A percentile compares a stretch with the other conserved stretches of the same genome.
Evolutionary conservation across 2,797 vertebrate species (phyloP).

Genomic region (Strix occidentalis): DNA sequence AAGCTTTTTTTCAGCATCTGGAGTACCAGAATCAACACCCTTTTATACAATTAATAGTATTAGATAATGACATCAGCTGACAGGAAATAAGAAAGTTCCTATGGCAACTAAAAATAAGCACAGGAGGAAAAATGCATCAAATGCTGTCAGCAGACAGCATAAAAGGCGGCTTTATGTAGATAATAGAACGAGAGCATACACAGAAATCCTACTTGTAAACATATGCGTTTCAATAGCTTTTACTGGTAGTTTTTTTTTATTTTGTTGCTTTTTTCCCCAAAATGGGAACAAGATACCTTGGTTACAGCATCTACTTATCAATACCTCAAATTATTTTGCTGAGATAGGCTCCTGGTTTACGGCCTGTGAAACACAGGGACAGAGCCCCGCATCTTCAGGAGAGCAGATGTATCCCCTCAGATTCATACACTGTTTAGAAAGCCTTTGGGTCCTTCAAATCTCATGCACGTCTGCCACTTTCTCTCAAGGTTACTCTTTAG

Average conservation of each 20-base stretch:
- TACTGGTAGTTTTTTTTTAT: neutral
- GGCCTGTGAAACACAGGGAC: neutral
- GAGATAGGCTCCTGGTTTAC: neutral
- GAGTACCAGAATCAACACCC: constrained; percentile 24
- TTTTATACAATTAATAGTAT: constrained; percentile 55
- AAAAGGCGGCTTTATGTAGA: neutral
- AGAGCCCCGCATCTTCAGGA: neutral
- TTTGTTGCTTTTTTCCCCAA: rapidly evolving
- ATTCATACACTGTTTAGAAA: neutral
- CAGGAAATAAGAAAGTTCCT: constrained; percentile 69
- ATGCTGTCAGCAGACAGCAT: constrained; percentile 17
- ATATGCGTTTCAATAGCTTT: neutral
- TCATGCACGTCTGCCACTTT: neutral
- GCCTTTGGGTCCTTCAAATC: neutral
- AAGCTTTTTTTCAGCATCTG: constrained; percentile 1
- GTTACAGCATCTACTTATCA: neutral
- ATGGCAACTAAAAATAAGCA: constrained; percentile 71
- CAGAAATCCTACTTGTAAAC: neutral
- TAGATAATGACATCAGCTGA: constrained; percentile 53
- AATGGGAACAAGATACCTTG: neutral
- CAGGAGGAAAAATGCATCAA: constrained; percentile 39
- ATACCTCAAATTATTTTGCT: neutral
- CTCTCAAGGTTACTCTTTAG: neutral
- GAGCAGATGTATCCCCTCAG: neutral
- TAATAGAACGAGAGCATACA: neutral